phyloP scores from a whole-genome alignment of 1,140 invertebrate species.

The Cyrtorhinus lividipennis region DNA sequence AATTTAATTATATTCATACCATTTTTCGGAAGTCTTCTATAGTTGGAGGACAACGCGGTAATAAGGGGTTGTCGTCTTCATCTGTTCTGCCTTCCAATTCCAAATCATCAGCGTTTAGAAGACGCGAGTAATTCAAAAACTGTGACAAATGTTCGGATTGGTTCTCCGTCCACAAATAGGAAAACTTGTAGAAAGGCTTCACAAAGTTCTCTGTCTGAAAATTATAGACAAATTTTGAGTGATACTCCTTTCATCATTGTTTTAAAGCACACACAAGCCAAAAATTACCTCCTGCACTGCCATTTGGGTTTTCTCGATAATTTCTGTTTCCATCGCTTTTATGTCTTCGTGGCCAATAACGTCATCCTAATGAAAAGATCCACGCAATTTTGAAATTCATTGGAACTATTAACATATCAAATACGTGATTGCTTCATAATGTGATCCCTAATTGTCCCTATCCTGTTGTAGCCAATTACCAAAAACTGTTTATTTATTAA shows the following conservation, averaged over 20 bases:
- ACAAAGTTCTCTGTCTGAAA: slow-evolving; percentile 24
- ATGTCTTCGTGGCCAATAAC: neutral
- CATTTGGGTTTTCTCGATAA: neutral
- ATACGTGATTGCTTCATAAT: too few relatives aligned
- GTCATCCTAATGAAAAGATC: slow-evolving; percentile 1
- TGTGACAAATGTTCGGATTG: slow-evolving; percentile 42
- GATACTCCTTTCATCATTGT: neutral
- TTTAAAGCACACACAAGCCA: neutral
- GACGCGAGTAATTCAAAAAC: slow-evolving; percentile 48
- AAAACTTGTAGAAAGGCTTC: slow-evolving; percentile 28
- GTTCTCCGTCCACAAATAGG: slow-evolving; percentile 52
- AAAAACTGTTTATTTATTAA: too few relatives aligned
- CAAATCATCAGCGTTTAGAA: slow-evolving; percentile 40
- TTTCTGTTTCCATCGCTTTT: neutral
- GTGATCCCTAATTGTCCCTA: too few relatives aligned
- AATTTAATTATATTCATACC: too few relatives aligned
- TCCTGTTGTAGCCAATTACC: too few relatives aligned
- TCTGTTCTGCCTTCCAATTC: slow-evolving; percentile 30
- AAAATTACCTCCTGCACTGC: neutral
- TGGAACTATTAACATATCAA: too few relatives aligned
- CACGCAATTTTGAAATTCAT: too few relatives aligned
- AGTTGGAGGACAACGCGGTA: slow-evolving; percentile 34
- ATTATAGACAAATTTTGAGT: neutral
- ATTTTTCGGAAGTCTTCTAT: slow-evolving; percentile 44
- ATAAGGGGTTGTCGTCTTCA: slow-evolving; percentile 30